phyloP scores from a whole-genome alignment of 2,888 invertebrate genomes.

The Disparrhopalites patrizii region DNA sequence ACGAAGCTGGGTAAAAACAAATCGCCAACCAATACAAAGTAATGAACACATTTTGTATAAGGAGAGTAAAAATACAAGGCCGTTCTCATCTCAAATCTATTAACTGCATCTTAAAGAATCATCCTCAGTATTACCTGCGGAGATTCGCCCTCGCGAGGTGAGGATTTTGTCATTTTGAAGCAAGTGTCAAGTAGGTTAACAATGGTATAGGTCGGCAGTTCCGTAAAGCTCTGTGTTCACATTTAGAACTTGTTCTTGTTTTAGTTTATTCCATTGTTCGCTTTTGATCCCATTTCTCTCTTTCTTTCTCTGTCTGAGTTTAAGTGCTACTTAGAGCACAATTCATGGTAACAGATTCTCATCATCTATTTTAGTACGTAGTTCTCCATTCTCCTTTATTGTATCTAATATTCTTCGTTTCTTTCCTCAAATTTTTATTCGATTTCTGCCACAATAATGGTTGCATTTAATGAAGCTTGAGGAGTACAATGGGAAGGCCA shows the following conservation, averaged over 20 bases:
- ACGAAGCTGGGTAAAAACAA: no score
- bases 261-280: slow-evolving; percentile 3
- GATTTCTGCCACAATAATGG: slow-evolving; percentile 23
- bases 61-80: not conserved
- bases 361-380: no score
- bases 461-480: slow-evolving; percentile 18
- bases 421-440: slow-evolving; percentile 7
- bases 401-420: no score
- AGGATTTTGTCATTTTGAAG: no score
- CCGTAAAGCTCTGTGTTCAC: no score
- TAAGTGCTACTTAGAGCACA: slow-evolving; percentile 6
- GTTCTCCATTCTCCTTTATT: no score
- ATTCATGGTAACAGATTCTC: slow-evolving; percentile 10
- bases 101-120: not conserved
- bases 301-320: not conserved
- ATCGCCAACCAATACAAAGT: no score
- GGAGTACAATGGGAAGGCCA: not conserved
- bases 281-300: not conserved
- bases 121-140: not conserved
- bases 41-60: not conserved
- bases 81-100: not conserved
- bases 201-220: no score
- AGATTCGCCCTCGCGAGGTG: no score
- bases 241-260: not conserved
- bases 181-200: no score